Base-by-base conservation (phyloP, 2,888 invertebrate species). In the Macropis europaea region DNA sequence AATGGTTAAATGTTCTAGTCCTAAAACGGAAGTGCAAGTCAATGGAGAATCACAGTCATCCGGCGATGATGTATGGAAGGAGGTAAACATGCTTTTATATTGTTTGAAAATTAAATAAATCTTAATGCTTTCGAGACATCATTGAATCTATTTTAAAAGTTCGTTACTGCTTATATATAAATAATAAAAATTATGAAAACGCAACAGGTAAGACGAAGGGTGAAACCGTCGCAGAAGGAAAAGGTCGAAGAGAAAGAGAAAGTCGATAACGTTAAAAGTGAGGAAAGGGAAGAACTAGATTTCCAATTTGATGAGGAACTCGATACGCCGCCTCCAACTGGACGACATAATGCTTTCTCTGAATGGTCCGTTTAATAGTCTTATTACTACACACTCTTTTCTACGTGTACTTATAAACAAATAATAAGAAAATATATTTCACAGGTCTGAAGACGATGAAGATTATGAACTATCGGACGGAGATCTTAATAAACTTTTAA, bases 231-330 rank as follows among this genome's bases (percentile, higher is more conserved):
- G n/a, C 82, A 85, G 1, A 90, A 86, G 72, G 88, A 85, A 17
- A 89, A 82, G 76, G 57, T 59, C n/a, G 86, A 84, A 24, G 86
- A 82, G 2, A 86, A 79, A 57, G 82, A 81, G 13, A 85, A 81
- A 43, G 57, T 56, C 9, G 84, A 83, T 30, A 79, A 71, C 62
- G 67, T 71, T 22, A 88, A 87, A 34, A 84, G 78, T 43, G 84
- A 90, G 63, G 91, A 91, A 76, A 92, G 94, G 76, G 97, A 98
- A 90, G 98, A 98, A 89, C 91, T 98, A 77, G 97, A 98, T 90
- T 99, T 99, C 91, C 97, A 97, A 91, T 97, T 99, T 88, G 99
- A 99, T 88, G 99, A 99, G 91, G 99, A 99, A 90, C 91, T 98
- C 74, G 97, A 97, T 67, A 91, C 91, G 76, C 92, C 90, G 13